These are phyloP conservation scores for Luperina testacea DNA, from an alignment of 2,888 invertebrate species.

Conservation along the genomic window DNA sequence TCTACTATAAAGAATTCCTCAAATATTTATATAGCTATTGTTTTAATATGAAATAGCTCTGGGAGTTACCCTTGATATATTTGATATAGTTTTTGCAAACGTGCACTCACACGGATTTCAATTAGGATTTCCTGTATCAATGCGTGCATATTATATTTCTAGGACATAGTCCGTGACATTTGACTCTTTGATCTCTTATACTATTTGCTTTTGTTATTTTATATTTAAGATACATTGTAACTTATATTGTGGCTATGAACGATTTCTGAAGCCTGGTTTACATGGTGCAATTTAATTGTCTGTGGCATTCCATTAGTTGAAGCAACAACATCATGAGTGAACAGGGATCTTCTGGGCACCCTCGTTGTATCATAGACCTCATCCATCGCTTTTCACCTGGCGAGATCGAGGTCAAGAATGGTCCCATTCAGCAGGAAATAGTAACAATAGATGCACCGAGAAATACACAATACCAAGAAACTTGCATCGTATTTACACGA, in stretches of 20 bases:
- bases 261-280: neutral
- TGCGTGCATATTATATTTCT: slow-evolving; percentile 8
- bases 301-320: neutral
- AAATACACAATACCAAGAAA: neutral
- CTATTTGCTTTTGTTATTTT: neutral
- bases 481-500: neutral
- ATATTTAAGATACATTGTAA: neutral
- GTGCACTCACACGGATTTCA: slow-evolving; percentile 43
- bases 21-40: neutral
- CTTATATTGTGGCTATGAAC: neutral
- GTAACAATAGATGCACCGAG: too few species aligned
- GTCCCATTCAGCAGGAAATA: neutral
- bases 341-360: neutral
- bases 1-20: neutral
- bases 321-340: neutral
- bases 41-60: neutral
- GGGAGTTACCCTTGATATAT: slow-evolving; percentile 9
- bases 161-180: slow-evolving; percentile 38
- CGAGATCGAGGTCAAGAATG: neutral
- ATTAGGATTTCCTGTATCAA: slow-evolving; percentile 58
- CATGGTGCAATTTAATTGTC: neutral
- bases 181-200: neutral
- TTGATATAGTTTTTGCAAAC: slow-evolving; percentile 13
- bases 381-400: neutral
- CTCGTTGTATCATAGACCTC: neutral